These are phyloP conservation scores for Gymnogyps californianus DNA, from an alignment of 2,113 vertebrate genomes.

Conservation along the genomic window DNA sequence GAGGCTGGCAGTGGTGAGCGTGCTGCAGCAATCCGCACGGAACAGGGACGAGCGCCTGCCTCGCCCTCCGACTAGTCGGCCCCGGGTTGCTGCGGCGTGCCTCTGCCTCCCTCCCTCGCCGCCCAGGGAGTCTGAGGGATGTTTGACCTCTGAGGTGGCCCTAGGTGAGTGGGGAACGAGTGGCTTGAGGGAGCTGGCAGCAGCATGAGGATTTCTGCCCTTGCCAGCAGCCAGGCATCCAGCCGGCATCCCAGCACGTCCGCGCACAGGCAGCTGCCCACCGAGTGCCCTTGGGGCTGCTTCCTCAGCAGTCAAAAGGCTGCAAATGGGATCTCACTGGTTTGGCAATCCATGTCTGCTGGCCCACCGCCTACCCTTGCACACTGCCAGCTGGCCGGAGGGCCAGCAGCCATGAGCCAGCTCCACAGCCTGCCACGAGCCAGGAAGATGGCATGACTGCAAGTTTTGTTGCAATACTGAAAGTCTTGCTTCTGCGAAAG, in stretches of 20 bases:
- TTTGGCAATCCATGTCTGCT: not conserved
- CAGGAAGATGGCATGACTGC: not conserved
- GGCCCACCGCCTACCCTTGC: not conserved
- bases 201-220: not conserved
- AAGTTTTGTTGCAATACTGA: not conserved
- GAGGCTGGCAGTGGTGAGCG: not conserved
- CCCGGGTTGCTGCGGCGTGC: fast-evolving
- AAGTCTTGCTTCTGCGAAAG: not conserved
- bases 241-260: not conserved
- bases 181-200: not conserved
- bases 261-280: fast-evolving
- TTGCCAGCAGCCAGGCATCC: not conserved
- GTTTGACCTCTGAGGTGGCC: not conserved
- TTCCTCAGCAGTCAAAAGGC: not conserved
- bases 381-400: not conserved
- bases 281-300: not conserved
- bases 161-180: not conserved
- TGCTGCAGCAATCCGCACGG: fast-evolving
- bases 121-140: not conserved
- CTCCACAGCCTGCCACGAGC: fast-evolving
- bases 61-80: fast-evolving
- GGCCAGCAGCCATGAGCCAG: not conserved
- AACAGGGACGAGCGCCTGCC: not conserved
- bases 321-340: not conserved
- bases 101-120: not conserved